Evolutionary conservation across 2,888 invertebrate genomes (phyloP).

Genomic region (Xestia sexstrigata): DNA sequence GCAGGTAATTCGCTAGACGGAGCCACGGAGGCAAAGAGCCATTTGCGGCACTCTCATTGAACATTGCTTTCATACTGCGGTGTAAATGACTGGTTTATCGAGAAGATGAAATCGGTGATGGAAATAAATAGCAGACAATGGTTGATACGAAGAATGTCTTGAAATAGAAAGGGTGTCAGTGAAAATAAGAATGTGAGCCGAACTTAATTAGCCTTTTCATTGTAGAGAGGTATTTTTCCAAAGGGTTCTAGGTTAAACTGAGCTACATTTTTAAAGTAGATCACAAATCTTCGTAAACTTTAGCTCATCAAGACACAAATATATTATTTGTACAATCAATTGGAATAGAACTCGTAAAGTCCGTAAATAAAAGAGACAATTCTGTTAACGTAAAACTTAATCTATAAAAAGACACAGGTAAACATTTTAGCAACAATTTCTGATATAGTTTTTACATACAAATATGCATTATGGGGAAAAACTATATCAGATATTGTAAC

Average conservation of each 20-base stretch:
- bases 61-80: slow-evolving; percentile 56
- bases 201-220: slow-evolving; percentile 36
- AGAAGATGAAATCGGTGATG: slow-evolving; percentile 52
- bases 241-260: slow-evolving; percentile 7
- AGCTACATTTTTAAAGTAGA: not conserved
- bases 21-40: slow-evolving; percentile 48
- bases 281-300: not conserved
- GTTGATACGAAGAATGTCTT: slow-evolving; percentile 56
- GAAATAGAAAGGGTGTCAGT: slow-evolving; percentile 62
- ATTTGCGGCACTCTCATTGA: slow-evolving; percentile 62
- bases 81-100: slow-evolving; percentile 63
- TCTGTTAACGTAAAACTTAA: slow-evolving; percentile 1
- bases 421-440: not conserved
- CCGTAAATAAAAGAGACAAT: slow-evolving; percentile 11
- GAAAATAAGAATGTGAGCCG: slow-evolving; percentile 53
- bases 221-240: slow-evolving; percentile 1
- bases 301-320: not conserved
- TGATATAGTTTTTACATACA: not conserved
- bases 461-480: not conserved
- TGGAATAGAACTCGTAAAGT: not conserved
- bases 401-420: not conserved
- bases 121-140: slow-evolving; percentile 60
- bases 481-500: not conserved
- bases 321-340: not conserved
- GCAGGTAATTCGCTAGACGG: slow-evolving; percentile 76